Conservation (phyloP, 2,797 vertebrate genomes). For the Onychomys torridus region DNA sequence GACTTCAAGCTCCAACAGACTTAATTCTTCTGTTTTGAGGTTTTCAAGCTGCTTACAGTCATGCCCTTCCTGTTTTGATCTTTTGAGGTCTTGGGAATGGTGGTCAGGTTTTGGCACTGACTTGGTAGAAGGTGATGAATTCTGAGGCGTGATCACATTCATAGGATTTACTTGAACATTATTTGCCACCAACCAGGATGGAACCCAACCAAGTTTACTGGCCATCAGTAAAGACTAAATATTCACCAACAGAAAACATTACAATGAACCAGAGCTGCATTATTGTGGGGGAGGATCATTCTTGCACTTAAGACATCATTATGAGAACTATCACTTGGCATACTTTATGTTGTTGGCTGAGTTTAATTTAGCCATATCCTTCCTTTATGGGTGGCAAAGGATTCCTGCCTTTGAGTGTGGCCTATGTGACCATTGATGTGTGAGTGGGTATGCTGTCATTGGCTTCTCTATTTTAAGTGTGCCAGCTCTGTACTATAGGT, state of each 20-base stretch:
- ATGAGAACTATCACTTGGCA: not conserved
- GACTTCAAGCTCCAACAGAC: not conserved
- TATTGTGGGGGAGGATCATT: not conserved
- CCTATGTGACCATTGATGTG: not conserved
- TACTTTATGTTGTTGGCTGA: not conserved
- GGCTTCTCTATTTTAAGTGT: not conserved
- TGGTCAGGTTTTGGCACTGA: conserved; percentile 8
- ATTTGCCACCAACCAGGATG: not conserved
- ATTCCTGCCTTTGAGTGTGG: not conserved
- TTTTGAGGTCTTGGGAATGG: not conserved
- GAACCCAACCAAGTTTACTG: conserved; percentile 15
- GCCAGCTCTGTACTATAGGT: not conserved
- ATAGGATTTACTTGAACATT: not conserved
- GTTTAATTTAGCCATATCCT: conserved; percentile 26
- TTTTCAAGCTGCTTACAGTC: not conserved
- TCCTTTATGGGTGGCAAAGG: not conserved
- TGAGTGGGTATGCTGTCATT: not conserved
- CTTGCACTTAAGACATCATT: not conserved
- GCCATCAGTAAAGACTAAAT: not conserved
- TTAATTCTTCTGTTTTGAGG: conserved; percentile 5
- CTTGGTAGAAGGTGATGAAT: not conserved
- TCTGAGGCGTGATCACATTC: conserved; percentile 35
- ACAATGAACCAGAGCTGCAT: not conserved
- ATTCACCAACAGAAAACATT: not conserved
- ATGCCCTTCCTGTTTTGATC: conserved; percentile 12